phyloP scores from a whole-genome alignment of 2,113 vertebrate species.

The Numida meleagris region DNA sequence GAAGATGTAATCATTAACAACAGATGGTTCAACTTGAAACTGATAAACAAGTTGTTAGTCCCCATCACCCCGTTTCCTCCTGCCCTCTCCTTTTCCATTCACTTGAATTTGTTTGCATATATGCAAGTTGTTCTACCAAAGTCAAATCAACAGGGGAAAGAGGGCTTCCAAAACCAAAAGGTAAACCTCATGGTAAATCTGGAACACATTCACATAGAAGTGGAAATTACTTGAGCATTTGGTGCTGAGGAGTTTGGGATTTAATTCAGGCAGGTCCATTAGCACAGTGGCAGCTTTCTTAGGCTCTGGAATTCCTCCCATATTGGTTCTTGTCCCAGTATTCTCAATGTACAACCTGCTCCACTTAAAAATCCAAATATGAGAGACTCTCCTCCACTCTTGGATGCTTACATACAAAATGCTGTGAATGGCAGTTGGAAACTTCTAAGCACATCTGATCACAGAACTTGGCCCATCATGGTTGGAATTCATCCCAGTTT shows the following conservation, averaged over 20 bases:
- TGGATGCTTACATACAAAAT: background rate
- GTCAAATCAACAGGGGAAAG: slow-evolving; percentile 8
- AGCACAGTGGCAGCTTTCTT: slow-evolving; percentile 42
- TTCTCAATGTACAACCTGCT: slow-evolving; percentile 44
- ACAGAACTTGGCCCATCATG: background rate
- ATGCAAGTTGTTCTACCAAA: slow-evolving; percentile 10
- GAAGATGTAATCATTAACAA: slow-evolving; percentile 83
- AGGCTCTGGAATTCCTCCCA: slow-evolving; percentile 16
- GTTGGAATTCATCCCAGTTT: slow-evolving; percentile 30
- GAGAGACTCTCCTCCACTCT: background rate
- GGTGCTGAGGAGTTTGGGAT: background rate
- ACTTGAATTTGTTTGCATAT: slow-evolving; percentile 8
- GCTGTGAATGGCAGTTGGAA: slow-evolving; percentile 43
- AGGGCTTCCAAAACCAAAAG: slow-evolving; percentile 42
- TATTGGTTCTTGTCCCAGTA: slow-evolving; percentile 13
- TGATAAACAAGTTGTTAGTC: slow-evolving; percentile 76
- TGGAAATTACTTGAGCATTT: background rate
- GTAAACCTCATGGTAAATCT: slow-evolving; percentile 29
- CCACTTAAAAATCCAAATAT: slow-evolving; percentile 13
- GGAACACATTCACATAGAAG: slow-evolving; percentile 18
- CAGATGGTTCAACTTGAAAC: slow-evolving; percentile 80
- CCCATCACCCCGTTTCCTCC: background rate
- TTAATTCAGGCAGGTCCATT: slow-evolving; percentile 29
- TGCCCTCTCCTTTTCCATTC: background rate
- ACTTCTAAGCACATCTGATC: slow-evolving; percentile 27